These are phyloP conservation scores for Parazoanthus darwini DNA, from an alignment of 92 coral and sea anemone species.

Conservation along the genomic window DNA sequence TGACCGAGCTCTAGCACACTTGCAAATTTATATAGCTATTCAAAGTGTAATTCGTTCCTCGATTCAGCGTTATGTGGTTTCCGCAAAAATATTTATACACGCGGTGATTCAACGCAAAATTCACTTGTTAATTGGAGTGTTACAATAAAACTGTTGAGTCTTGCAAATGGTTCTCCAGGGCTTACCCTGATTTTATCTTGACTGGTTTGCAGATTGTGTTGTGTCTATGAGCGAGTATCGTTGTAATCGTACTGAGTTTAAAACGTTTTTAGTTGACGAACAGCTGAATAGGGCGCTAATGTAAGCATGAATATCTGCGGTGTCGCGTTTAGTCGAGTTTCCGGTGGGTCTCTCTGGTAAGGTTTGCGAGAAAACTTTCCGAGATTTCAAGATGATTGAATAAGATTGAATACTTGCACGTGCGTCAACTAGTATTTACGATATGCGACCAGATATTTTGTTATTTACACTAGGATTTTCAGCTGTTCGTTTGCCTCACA, in stretches of 20 bases:
- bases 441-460: not conserved
- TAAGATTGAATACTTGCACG: slow-evolving; percentile 6
- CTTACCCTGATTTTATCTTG: slow-evolving; percentile 9
- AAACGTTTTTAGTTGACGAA: not conserved
- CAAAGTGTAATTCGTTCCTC: not conserved
- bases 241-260: not conserved
- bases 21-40: not conserved
- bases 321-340: slow-evolving; percentile 1
- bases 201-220: slow-evolving; percentile 13
- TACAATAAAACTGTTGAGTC: not conserved
- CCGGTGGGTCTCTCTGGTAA: slow-evolving; percentile 9
- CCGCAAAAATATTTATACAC: not conserved
- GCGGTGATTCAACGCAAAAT: not conserved
- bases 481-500: not conserved
- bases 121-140: not conserved
- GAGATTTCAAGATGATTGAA: not conserved
- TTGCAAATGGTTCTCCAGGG: not conserved
- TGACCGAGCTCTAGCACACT: not conserved
- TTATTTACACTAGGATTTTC: not conserved
- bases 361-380: not conserved
- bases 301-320: not conserved
- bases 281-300: slow-evolving; percentile 2
- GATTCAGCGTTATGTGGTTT: not conserved
- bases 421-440: not conserved
- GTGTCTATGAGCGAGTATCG: not conserved